Evolutionary conservation across 2,888 invertebrate species (phyloP).

Genomic region (Frankliniella intonsa): DNA sequence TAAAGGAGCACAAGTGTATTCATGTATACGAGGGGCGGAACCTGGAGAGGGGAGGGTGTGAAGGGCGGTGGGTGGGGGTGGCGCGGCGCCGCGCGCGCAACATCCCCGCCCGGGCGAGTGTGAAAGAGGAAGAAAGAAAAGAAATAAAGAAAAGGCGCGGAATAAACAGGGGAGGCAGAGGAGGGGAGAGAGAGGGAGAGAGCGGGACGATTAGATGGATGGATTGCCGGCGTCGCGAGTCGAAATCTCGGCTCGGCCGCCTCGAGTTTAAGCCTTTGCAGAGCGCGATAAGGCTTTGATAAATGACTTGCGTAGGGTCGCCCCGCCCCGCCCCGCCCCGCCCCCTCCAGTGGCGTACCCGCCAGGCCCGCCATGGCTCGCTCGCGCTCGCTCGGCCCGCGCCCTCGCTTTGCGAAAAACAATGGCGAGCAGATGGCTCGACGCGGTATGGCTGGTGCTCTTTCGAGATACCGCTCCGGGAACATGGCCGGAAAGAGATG

Average conservation of each 20-base stretch:
- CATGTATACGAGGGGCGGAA: no score
- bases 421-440: slow-evolving; percentile 21
- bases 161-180: neutral
- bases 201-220: slow-evolving; percentile 19
- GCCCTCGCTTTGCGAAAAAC: neutral
- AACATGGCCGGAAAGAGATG: slow-evolving; percentile 1
- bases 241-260: slow-evolving; percentile 25
- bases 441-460: neutral
- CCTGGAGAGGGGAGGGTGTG: no score
- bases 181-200: neutral
- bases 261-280: slow-evolving; percentile 26
- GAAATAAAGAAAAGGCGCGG: neutral
- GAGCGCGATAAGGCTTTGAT: slow-evolving; percentile 23
- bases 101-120: neutral
- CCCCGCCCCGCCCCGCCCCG: neutral
- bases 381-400: no score
- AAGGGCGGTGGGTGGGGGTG: no score
- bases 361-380: neutral
- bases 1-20: no score
- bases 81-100: no score
- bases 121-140: neutral
- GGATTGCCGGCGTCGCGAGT: slow-evolving; percentile 25
- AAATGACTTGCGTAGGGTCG: slow-evolving; percentile 26
- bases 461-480: neutral
- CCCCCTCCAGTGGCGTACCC: neutral